Base-by-base conservation (phyloP, 1,140 invertebrate genomes). In the Drosophila pruinosa region DNA sequence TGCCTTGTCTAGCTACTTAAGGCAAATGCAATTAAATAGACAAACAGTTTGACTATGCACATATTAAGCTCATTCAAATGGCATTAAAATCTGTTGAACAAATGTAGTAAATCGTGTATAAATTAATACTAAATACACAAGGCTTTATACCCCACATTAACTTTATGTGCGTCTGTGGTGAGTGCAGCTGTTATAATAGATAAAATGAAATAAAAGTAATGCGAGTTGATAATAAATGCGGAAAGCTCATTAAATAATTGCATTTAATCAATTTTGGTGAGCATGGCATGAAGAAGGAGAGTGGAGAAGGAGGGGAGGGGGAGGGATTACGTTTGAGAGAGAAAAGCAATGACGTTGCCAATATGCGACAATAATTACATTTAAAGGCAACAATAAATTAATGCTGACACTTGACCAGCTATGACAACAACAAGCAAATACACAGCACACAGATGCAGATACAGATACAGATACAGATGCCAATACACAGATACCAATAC, bases 321-420 rank as follows among this genome's bases (percentile, higher is more conserved):
- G 43, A 24, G 36, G 43, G 24, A 14, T 36, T 15, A 6, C 6
- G 19, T 15, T 24, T 26, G 54, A 19, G 7, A 22, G 43, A 47
- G 43, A 43, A 69, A 26, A 28, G 26, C 26, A 22, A 26, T 19
- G 39, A 41, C 39, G 26, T 21, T 22, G 39, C 56, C 56, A 47
- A 58, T 41, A 48, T 36, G 50, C 22, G 28, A 38, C 54, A 38
- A 52, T 59, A 59, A 72, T 72, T 68, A 38, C 38, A 67, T 53
- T 53, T 36, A 52, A 67, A 54, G 54, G 38, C 52, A 45, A 45
- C 34, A 17, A 59, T 38, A 41, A 72, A 72, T 72, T 68, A 72
- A 58, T 43, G 6, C 22, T 54, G 63, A 57, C 63, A 67, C 54
- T 47, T 67, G 19, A 62, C 38, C 47, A 43, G 6, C 2, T 14